A percentile compares a stretch with the other conserved stretches of the same genome.
These are phyloP conservation scores for Ormyrus nitidulus DNA, from an alignment of 2,888 invertebrate genomes.

Conservation along the genomic window DNA sequence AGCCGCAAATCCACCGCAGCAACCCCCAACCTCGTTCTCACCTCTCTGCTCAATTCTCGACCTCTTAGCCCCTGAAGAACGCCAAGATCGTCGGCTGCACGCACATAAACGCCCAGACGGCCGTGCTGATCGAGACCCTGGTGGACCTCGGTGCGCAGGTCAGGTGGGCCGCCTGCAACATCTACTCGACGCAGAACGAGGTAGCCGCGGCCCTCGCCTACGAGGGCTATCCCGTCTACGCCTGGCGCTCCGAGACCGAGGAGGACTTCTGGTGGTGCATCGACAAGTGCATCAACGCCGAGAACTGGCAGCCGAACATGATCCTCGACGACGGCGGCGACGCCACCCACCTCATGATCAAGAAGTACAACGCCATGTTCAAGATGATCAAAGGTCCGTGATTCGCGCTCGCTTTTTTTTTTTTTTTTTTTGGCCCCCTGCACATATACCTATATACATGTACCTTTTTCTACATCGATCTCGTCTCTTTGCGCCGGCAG, in stretches of 20 bases:
- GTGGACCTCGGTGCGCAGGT: constrained; percentile 92
- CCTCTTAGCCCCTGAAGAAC: constrained; percentile 86
- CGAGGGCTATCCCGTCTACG: constrained; percentile 92
- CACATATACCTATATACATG: no score
- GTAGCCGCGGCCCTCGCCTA: constrained; percentile 97
- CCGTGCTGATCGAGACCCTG: constrained; percentile 94
- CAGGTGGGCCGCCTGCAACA: constrained; percentile 98
- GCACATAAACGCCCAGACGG: constrained; percentile 98
- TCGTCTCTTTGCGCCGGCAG: constrained; percentile 74
- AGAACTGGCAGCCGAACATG: constrained; percentile 98
- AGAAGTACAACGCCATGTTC: constrained; percentile 95
- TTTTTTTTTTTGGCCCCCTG: neutral
- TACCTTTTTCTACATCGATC: neutral
- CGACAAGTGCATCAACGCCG: constrained; percentile 93
- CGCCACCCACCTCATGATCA: constrained; percentile 96
- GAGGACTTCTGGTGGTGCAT: constrained; percentile 99
- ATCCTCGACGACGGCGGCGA: constrained; percentile 98
- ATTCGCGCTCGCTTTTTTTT: no score
- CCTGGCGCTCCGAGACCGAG: constrained; percentile 98
- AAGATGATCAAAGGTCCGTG: constrained; percentile 88
- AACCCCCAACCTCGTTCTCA: neutral
- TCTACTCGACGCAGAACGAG: constrained; percentile 99
- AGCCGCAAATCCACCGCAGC: no score
- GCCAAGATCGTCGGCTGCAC: constrained; percentile 98
- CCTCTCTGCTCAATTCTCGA: neutral